Evolutionary conservation across 64 coral and sea anemone genomes (phyloP).

Genomic region (Dendrophyllia cribrosa): DNA sequence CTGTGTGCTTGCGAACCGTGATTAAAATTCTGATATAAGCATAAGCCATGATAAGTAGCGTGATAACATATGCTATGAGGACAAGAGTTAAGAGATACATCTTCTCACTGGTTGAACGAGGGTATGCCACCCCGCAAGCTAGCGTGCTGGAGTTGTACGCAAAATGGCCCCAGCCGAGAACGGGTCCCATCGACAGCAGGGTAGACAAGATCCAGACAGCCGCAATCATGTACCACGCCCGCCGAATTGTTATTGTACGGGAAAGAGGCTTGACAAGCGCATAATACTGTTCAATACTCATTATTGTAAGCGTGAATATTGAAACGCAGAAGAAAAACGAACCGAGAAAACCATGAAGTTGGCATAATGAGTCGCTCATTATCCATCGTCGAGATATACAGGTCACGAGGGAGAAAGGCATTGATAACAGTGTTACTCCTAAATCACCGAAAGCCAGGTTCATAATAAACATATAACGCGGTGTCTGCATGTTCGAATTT

Average conservation of each 20-base stretch:
- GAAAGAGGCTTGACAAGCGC: constrained; percentile 81
- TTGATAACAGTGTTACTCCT: constrained; percentile 78
- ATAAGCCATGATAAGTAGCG: constrained; percentile 85
- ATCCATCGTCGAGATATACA: constrained; percentile 85
- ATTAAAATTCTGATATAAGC: constrained; percentile 87
- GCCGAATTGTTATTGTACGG: constrained; percentile 75
- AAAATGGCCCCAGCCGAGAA: constrained; percentile 86
- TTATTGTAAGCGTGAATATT: constrained; percentile 88
- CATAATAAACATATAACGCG: constrained; percentile 96
- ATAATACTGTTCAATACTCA: constrained; percentile 95
- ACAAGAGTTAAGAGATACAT: constrained; percentile 81
- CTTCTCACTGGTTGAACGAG: constrained; percentile 53
- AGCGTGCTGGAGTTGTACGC: constrained; percentile 87
- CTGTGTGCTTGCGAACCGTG: constrained; percentile 77
- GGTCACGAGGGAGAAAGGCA: constrained; percentile 89
- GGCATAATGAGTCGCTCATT: constrained; percentile 70
- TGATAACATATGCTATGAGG: constrained; percentile 68
- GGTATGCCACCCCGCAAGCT: constrained; percentile 76
- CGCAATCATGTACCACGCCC: constrained; percentile 79
- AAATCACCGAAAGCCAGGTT: constrained; percentile 86
- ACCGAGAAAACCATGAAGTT: constrained; percentile 91
- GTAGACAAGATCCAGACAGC: constrained; percentile 54
- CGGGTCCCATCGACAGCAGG: constrained; percentile 71
- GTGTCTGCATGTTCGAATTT: constrained; percentile 91
- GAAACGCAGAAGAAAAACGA: constrained; percentile 94